These are phyloP conservation scores for Cyclura pinguis DNA, from an alignment of 2,797 vertebrate genomes.

Conservation along the genomic window DNA sequence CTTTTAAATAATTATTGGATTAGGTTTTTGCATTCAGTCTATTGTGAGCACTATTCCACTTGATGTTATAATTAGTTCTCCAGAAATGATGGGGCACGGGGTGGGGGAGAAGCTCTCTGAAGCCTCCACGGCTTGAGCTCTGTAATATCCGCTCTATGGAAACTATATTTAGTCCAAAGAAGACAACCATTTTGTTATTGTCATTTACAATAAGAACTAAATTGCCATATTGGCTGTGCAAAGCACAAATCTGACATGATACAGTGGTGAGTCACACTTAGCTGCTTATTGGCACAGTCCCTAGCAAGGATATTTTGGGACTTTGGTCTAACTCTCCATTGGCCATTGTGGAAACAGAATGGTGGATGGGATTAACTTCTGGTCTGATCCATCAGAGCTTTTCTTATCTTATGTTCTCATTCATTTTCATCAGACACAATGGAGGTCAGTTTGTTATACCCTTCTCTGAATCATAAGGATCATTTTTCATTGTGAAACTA, in stretches of 20 bases:
- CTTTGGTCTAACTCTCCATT: background rate
- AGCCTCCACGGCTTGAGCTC: conserved; percentile 72
- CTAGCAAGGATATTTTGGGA: background rate
- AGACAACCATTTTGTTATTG: conserved; percentile 51
- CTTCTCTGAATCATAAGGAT: background rate
- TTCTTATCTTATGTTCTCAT: background rate
- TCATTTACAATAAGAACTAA: conserved; percentile 45
- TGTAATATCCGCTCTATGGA: conserved; percentile 65
- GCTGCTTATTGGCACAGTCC: background rate
- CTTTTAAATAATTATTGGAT: conserved; percentile 85
- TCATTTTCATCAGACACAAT: background rate
- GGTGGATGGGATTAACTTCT: background rate
- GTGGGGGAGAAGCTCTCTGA: conserved; percentile 56
- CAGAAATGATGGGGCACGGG: conserved; percentile 50
- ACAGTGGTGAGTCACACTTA: background rate
- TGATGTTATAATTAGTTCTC: conserved; percentile 82
- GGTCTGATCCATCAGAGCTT: background rate
- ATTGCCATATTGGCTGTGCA: conserved; percentile 4
- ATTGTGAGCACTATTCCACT: conserved; percentile 80
- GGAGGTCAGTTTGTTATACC: background rate
- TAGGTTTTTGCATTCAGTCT: conserved; percentile 79
- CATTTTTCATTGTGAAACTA: conserved; percentile 38
- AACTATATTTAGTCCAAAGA: conserved; percentile 50
- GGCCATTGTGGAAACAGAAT: background rate
- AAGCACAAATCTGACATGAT: background rate